Percentiles rank a stretch among this genome's conserved stretches.
Conservation (phyloP, 92 coral and sea anemone genomes). For the Hydrozoanthus gracilis region DNA sequence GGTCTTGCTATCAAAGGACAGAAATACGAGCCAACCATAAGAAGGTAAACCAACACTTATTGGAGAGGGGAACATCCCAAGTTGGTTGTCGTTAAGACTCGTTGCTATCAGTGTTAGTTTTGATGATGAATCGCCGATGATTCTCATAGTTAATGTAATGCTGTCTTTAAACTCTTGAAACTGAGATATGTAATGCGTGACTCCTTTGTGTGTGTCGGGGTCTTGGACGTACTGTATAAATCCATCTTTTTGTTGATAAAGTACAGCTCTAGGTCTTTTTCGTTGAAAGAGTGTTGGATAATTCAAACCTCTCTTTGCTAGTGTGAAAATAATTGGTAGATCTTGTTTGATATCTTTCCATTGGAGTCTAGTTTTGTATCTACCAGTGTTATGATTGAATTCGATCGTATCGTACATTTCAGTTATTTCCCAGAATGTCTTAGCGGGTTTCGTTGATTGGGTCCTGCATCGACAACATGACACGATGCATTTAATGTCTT, state of each 20-base stretch:
- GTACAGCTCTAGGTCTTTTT: conserved; percentile 38
- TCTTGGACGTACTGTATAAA: conserved; percentile 59
- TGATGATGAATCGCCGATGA: conserved; percentile 66
- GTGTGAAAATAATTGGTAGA: background rate
- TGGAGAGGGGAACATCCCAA: conserved; percentile 73
- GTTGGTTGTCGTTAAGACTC: conserved; percentile 69
- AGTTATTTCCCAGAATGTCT: background rate
- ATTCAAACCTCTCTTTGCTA: background rate
- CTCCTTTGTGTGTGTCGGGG: conserved; percentile 40
- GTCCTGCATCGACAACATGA: conserved; percentile 4
- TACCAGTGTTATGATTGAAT: background rate
- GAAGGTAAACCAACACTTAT: conserved; percentile 62
- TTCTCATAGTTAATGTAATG: conserved; percentile 59
- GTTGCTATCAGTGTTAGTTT: conserved; percentile 32
- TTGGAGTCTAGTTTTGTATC: conserved; percentile 4
- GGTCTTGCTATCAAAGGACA: conserved; percentile 59
- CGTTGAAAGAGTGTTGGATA: conserved; percentile 2
- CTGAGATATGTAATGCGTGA: conserved; percentile 61
- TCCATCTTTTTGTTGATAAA: conserved; percentile 58
- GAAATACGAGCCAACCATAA: conserved; percentile 68
- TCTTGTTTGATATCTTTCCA: conserved; percentile 11
- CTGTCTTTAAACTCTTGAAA: conserved; percentile 73
- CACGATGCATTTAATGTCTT: conserved; percentile 1
- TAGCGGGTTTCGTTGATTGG: conserved; percentile 5
- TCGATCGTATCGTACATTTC: background rate